These are phyloP conservation scores for Dipus sagitta DNA, from an alignment of 2,797 vertebrate species.

Conservation along the genomic window DNA sequence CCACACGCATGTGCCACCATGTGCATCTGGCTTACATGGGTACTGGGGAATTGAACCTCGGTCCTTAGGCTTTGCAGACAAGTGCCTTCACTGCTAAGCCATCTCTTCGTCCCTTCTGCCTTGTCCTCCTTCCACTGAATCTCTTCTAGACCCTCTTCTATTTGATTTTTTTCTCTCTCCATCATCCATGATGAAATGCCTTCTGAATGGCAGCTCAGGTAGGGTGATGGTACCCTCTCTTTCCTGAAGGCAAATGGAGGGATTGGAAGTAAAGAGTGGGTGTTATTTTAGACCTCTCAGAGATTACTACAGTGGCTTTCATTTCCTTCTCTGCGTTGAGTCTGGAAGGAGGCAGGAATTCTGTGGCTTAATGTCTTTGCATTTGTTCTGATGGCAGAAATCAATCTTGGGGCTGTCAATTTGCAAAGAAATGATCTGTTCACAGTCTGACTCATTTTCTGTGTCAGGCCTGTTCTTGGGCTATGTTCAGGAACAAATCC, in stretches of 20 bases:
- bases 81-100: too few species aligned
- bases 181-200: not conserved
- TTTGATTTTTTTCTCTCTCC: too few species aligned
- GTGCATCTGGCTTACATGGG: too few species aligned
- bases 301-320: not conserved
- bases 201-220: not conserved
- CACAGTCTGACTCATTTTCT: constrained; percentile 71
- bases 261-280: not conserved
- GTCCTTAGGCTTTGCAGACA: too few species aligned
- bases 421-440: constrained; percentile 59
- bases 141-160: too few species aligned
- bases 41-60: too few species aligned
- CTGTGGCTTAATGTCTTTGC: constrained; percentile 23
- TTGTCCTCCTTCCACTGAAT: too few species aligned
- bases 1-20: too few species aligned
- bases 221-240: not conserved
- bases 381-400: constrained; percentile 69
- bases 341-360: constrained; percentile 37
- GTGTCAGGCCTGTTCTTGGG: constrained; percentile 72
- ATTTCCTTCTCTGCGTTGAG: constrained; percentile 4
- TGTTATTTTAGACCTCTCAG: not conserved
- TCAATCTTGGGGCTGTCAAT: constrained; percentile 47
- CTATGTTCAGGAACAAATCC: constrained; percentile 72
- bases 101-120: too few species aligned
- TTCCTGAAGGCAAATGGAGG: not conserved